Conservation (phyloP, 2,888 invertebrate species). For the Tipula unca region DNA sequence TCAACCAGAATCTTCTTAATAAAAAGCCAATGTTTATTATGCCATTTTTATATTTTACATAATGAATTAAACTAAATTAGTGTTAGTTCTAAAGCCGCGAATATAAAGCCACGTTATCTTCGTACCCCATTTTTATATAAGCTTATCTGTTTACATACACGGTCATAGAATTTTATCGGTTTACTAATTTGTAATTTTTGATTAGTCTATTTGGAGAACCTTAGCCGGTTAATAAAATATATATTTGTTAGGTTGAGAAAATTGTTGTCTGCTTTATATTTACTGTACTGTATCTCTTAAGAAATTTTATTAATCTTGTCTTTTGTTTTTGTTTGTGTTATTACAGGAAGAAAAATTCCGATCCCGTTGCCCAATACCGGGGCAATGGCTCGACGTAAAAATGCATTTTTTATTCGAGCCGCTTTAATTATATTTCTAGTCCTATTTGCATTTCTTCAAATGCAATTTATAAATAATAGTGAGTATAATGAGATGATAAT, state of each 20-base stretch:
- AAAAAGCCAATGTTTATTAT: too few relatives aligned
- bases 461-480: conserved; percentile 41
- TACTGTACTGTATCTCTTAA: neutral
- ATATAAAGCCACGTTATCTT: neutral
- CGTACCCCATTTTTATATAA: neutral
- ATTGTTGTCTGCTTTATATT: neutral
- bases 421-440: conserved; percentile 37
- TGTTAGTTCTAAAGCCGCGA: neutral
- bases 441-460: conserved; percentile 39
- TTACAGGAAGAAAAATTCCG: conserved; percentile 36
- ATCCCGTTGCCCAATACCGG: conserved; percentile 41
- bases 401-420: conserved; percentile 39
- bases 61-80: neutral
- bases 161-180: neutral
- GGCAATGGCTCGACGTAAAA: conserved; percentile 39
- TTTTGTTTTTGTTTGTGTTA: neutral
- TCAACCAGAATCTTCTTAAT: too few relatives aligned
- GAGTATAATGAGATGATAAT: conserved; percentile 27
- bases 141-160: neutral
- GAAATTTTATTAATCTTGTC: too few relatives aligned
- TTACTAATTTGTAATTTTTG: neutral
- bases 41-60: too few relatives aligned
- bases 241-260: neutral
- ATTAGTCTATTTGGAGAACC: neutral
- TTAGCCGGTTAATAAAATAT: neutral